Conservation (phyloP, 1,140 invertebrate species). For the Brevipalpus yothersi region DNA sequence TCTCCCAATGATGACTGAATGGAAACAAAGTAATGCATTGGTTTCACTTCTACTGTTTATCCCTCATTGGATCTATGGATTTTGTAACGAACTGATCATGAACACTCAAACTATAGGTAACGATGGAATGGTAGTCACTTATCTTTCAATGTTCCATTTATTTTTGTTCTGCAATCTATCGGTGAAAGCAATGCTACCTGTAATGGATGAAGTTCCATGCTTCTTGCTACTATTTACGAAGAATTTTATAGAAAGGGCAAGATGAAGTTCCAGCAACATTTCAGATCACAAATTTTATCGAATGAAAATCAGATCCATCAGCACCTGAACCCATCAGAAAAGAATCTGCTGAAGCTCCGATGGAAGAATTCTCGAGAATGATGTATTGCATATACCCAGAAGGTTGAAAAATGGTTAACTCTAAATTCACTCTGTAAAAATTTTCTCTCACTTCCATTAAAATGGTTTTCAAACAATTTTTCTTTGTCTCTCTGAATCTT, state of each 20-base stretch:
- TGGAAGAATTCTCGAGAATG: slow-evolving; percentile 24
- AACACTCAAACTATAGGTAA: slow-evolving; percentile 79
- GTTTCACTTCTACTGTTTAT: slow-evolving; percentile 74
- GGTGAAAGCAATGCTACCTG: slow-evolving; percentile 73
- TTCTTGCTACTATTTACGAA: slow-evolving; percentile 41
- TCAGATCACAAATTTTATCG: slow-evolving; percentile 85
- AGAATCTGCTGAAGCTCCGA: slow-evolving; percentile 22
- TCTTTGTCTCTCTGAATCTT: no score
- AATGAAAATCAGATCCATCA: slow-evolving; percentile 83
- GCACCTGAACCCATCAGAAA: slow-evolving; percentile 25
- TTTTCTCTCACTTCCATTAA: no score
- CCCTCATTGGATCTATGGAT: slow-evolving; percentile 61
- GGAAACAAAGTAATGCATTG: slow-evolving; percentile 72
- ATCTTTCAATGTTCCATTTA: slow-evolving; percentile 77
- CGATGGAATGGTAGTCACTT: slow-evolving; percentile 72
- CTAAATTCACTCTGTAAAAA: neutral
- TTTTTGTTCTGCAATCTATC: slow-evolving; percentile 79
- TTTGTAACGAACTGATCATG: slow-evolving; percentile 67
- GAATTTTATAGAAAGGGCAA: slow-evolving; percentile 48
- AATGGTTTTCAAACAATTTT: no score
- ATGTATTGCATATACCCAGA: neutral
- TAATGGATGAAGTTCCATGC: slow-evolving; percentile 45
- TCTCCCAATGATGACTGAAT: slow-evolving; percentile 22
- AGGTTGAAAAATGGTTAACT: neutral
- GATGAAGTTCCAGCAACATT: slow-evolving; percentile 64